Conservation (phyloP, 2,888 invertebrate species). For the Drosophila pegasa region DNA sequence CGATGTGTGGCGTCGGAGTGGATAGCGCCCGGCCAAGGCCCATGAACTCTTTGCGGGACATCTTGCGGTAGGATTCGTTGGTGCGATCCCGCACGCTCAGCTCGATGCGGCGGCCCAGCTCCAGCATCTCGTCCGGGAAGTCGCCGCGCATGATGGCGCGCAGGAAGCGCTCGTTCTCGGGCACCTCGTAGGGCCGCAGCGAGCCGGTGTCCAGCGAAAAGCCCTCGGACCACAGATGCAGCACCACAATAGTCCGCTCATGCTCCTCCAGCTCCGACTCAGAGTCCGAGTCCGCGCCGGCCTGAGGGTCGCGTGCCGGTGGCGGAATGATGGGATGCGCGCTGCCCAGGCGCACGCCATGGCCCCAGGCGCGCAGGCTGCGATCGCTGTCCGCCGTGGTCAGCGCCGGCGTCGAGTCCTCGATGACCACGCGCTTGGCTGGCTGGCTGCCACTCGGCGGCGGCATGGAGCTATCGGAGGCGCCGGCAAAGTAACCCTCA, state of each 20-base stretch:
- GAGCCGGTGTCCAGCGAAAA: conserved; percentile 65
- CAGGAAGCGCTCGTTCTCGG: conserved; percentile 61
- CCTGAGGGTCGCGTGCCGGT: conserved; percentile 7
- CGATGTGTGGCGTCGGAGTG: conserved; percentile 2
- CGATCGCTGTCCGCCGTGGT: conserved; percentile 64
- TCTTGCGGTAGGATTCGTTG: conserved; percentile 46
- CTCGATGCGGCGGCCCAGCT: conserved; percentile 40
- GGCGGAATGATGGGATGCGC: conserved; percentile 65
- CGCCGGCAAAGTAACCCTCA: conserved; percentile 26
- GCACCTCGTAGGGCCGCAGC: conserved; percentile 47
- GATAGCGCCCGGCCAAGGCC: conserved; percentile 54
- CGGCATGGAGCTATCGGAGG: conserved; percentile 38
- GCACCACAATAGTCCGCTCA: conserved; percentile 45
- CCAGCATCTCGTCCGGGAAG: conserved; percentile 59
- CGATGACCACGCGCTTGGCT: conserved; percentile 43
- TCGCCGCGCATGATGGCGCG: conserved; percentile 65
- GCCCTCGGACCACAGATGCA: conserved; percentile 69
- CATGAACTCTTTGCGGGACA: conserved; percentile 60
- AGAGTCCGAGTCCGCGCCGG: conserved; percentile 23
- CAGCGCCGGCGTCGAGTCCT: conserved; percentile 64
- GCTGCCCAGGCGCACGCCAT: conserved; percentile 61
- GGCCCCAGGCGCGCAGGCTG: conserved; percentile 64
- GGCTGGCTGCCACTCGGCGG: neutral
- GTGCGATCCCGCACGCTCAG: conserved; percentile 62
- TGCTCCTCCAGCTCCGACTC: conserved; percentile 45